phyloP scores from a whole-genome alignment of 2,888 invertebrate species.

The Rhaphigaster nebulosa region DNA sequence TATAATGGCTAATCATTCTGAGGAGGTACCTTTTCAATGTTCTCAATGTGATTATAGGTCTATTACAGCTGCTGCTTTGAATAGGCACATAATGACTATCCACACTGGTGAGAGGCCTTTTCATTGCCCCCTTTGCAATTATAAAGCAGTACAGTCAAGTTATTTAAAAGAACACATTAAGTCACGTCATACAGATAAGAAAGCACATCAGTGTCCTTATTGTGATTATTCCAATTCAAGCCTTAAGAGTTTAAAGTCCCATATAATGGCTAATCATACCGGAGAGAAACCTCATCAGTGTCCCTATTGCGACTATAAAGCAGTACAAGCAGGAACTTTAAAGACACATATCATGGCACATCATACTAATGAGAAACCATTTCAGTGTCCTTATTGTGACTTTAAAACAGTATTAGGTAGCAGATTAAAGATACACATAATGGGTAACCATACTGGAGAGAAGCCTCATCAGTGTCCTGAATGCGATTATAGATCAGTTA shows the following conservation, averaged over 20 bases:
- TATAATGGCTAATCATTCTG: neutral
- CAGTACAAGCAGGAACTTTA: neutral
- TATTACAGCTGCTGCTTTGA: neutral
- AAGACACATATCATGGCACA: neutral
- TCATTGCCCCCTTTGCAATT: neutral
- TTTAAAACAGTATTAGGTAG: slow-evolving; percentile 9
- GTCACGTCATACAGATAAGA: neutral
- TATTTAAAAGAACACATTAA: neutral
- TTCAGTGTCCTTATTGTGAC: neutral
- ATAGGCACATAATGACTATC: neutral
- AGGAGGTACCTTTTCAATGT: neutral
- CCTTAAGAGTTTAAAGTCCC: neutral
- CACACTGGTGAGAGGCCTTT: neutral
- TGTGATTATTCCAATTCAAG: slow-evolving; percentile 1
- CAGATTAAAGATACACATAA: neutral
- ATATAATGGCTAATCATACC: neutral
- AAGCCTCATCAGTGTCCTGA: neutral
- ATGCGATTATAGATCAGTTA: neutral
- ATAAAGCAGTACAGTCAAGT: neutral
- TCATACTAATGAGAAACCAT: neutral
- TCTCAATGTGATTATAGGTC: neutral
- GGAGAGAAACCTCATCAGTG: neutral
- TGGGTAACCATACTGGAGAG: neutral
- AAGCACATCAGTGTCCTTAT: neutral
- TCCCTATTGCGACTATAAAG: neutral